These are phyloP conservation scores for Eupithecia tripunctaria DNA, from an alignment of 2,888 invertebrate species.

Conservation along the genomic window DNA sequence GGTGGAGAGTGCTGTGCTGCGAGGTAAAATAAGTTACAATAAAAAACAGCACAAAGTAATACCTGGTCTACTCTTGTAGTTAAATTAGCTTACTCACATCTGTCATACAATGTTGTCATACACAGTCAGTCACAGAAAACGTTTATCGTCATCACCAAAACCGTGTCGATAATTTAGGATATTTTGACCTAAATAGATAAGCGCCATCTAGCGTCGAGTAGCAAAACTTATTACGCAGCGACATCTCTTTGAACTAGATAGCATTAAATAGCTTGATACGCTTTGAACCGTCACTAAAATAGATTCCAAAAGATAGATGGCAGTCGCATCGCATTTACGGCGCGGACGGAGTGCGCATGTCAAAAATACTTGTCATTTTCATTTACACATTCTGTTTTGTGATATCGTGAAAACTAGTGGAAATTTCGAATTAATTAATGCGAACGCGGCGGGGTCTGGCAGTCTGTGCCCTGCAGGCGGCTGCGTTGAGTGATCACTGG, in stretches of 20 bases:
- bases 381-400: slow-evolving; percentile 75
- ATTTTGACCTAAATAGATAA: too few relatives aligned
- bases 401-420: slow-evolving; percentile 72
- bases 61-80: too few relatives aligned
- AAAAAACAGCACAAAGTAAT: too few relatives aligned
- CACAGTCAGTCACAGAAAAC: too few relatives aligned
- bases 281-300: background rate
- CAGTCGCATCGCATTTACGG: slow-evolving; percentile 52
- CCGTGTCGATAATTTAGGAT: too few relatives aligned
- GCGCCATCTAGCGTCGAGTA: slow-evolving; percentile 53
- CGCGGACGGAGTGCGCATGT: slow-evolving; percentile 73
- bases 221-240: slow-evolving; percentile 19
- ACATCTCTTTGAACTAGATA: slow-evolving; percentile 21
- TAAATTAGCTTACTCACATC: too few relatives aligned
- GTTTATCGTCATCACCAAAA: too few relatives aligned
- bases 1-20: too few relatives aligned
- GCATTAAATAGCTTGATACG: background rate
- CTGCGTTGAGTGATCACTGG: slow-evolving; percentile 49
- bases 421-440: slow-evolving; percentile 71
- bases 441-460: slow-evolving; percentile 64
- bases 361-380: slow-evolving; percentile 78
- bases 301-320: slow-evolving; percentile 44
- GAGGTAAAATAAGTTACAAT: too few relatives aligned
- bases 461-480: slow-evolving; percentile 58
- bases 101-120: too few relatives aligned